Percentiles rank a stretch among this genome's conserved stretches.
phyloP scores from a whole-genome alignment of 1,140 invertebrate species.

The Aethina tumida region DNA sequence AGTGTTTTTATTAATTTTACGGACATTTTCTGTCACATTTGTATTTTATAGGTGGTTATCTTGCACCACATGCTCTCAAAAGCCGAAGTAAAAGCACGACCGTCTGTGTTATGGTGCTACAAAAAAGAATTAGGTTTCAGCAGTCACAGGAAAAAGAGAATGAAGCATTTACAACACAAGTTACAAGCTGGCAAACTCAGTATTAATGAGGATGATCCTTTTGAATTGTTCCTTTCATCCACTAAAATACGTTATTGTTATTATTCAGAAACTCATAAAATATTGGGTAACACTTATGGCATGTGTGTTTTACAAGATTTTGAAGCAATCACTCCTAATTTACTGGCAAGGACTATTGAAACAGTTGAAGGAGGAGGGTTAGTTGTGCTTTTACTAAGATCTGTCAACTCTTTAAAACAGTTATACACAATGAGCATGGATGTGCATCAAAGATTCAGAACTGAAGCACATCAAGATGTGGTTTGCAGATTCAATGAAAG shows the following conservation, averaged over 20 bases:
- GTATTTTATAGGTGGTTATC: constrained; percentile 69
- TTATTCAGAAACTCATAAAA: constrained; percentile 96
- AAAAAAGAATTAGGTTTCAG: constrained; percentile 94
- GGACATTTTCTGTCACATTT: constrained; percentile 10
- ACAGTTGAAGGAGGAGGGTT: constrained; percentile 97
- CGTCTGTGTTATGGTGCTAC: constrained; percentile 96
- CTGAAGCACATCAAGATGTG: constrained; percentile 88
- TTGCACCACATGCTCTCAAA: constrained; percentile 97
- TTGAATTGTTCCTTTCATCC: constrained; percentile 92
- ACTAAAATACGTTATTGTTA: constrained; percentile 97
- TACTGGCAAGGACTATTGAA: constrained; percentile 94
- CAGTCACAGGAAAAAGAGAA: constrained; percentile 89
- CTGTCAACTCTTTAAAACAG: constrained; percentile 83
- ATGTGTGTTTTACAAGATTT: constrained; percentile 98
- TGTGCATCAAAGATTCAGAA: constrained; percentile 88
- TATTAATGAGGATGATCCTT: constrained; percentile 92
- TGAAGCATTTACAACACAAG: constrained; percentile 79
- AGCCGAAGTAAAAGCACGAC: constrained; percentile 82
- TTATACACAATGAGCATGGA: constrained; percentile 98
- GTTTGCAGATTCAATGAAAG: constrained; percentile 94
- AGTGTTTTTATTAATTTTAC: constrained; percentile 14
- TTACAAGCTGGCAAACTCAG: constrained; percentile 81
- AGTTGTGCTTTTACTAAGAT: constrained; percentile 79
- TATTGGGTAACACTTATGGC: constrained; percentile 95
- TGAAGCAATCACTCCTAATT: constrained; percentile 97